These are phyloP conservation scores for Crocidura indochinensis DNA, from an alignment of 2,797 vertebrate species.

Conservation along the genomic window DNA sequence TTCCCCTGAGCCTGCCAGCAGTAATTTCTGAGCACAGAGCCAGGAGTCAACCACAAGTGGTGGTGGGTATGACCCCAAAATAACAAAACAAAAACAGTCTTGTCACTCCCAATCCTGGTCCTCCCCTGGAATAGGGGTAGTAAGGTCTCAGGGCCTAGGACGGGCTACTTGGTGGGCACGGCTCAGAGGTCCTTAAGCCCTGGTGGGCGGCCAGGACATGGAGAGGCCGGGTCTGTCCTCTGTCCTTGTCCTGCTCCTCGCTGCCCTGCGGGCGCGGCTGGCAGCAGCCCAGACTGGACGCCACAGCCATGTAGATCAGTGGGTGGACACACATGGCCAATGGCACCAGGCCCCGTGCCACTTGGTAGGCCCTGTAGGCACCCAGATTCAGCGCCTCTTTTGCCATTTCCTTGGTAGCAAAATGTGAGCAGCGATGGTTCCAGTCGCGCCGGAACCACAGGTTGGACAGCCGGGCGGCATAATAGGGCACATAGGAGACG, in stretches of 20 bases:
- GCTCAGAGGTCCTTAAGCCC: neutral
- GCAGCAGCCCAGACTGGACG: constrained; percentile 89
- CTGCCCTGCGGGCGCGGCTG: neutral
- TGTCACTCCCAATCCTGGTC: too few species aligned
- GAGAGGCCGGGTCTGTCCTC: neutral
- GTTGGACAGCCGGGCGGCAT: constrained; percentile 87
- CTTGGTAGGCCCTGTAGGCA: constrained; percentile 87
- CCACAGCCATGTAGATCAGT: constrained; percentile 92
- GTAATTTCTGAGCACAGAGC: too few species aligned
- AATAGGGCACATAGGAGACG: constrained; percentile 93
- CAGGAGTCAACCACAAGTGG: too few species aligned
- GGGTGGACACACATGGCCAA: constrained; percentile 95
- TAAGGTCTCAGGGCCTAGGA: too few species aligned
- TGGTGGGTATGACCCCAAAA: too few species aligned
- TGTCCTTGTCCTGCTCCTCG: neutral
- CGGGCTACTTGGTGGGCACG: neutral
- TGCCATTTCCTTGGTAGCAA: neutral
- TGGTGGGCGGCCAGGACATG: neutral
- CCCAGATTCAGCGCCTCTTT: neutral
- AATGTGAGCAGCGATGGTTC: neutral
- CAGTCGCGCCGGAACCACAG: constrained; percentile 65
- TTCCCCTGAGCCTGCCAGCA: too few species aligned
- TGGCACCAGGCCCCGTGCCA: constrained; percentile 90
- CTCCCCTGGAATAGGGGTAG: too few species aligned
- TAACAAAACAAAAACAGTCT: too few species aligned